Evolutionary conservation across 2,888 invertebrate species (phyloP), one percentile per base, ranked within the genome.

Genomic region (Orthosia incerta): DNA sequence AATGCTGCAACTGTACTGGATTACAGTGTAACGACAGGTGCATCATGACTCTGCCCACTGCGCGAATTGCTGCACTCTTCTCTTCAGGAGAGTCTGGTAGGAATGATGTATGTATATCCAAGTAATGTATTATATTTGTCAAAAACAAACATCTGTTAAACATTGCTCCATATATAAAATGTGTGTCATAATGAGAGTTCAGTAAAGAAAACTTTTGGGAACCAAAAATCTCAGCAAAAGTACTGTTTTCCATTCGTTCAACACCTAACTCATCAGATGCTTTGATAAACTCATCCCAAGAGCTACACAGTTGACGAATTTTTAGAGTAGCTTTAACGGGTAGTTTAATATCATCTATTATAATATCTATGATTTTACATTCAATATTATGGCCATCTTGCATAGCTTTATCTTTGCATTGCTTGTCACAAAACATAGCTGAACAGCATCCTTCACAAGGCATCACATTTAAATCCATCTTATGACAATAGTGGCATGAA

Each of bases 201-300:
- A 79, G 12, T 15, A 79, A 56, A 50, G 79, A 80, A 69, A 79
- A 81, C 48, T 81, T 79, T 20, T 80, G 26, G 9, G 39, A 18
- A 16, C 69, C 69, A 57, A 80, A 79, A n/a, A 79, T 69, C 15
- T 76, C 76, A 12, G 64, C 46, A 13, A 69, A 18, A n/a, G 65
- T 56, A 50, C 45, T 57, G 12, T 75, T 61, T 75, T 61, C 53
- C 61, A 76, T 65, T 45, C 69, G 48, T 16, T 69, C 61, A 45
- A 31, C 12, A 45, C 79, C 79, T 57, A 79, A 62, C 46, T 62
- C 56, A 31, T 80, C 13, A 9, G 79, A 80, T 53, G 69, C 81
- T n/a, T 53, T 18, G 20, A 79, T 81, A n/a, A 79, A 76, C n/a
- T 81, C 78, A n/a, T 80, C 76, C 78, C 78, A 79, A 51, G 78